Conservation (phyloP, 2,888 invertebrate genomes). For the Pinctada fucata region DNA sequence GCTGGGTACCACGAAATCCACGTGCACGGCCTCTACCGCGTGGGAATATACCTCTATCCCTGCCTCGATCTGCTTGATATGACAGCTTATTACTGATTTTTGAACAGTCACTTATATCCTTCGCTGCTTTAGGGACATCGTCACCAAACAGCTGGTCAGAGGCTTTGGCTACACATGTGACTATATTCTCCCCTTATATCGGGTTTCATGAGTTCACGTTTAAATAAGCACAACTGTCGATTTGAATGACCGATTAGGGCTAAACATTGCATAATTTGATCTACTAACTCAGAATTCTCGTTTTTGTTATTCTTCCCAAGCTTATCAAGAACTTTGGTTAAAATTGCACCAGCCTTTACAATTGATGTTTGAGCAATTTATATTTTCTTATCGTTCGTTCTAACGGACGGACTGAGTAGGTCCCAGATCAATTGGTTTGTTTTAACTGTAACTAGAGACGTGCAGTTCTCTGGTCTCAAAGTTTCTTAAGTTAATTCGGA, state of each 20-base stretch:
- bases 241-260: conserved; percentile 38
- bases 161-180: conserved; percentile 34
- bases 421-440: conserved; percentile 29
- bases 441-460: conserved; percentile 18
- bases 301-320: conserved; percentile 3
- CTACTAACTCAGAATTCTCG: conserved; percentile 11
- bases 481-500: conserved; percentile 10
- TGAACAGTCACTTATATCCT: conserved; percentile 40
- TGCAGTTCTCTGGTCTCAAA: conserved; percentile 26
- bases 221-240: conserved; percentile 16
- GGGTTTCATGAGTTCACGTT: conserved; percentile 33
- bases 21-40: not conserved
- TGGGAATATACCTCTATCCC: not conserved
- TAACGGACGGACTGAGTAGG: conserved; percentile 27
- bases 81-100: conserved; percentile 34
- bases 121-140: conserved; percentile 39
- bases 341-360: conserved; percentile 27
- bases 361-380: conserved; percentile 22
- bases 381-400: conserved; percentile 29
- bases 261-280: conserved; percentile 30
- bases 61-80: not conserved
- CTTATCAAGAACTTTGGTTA: conserved; percentile 28
- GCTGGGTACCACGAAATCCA: not conserved
- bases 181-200: conserved; percentile 36
- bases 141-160: conserved; percentile 39